phyloP scores from a whole-genome alignment of 1,140 invertebrate genomes.

The Diachasma alloeum region DNA sequence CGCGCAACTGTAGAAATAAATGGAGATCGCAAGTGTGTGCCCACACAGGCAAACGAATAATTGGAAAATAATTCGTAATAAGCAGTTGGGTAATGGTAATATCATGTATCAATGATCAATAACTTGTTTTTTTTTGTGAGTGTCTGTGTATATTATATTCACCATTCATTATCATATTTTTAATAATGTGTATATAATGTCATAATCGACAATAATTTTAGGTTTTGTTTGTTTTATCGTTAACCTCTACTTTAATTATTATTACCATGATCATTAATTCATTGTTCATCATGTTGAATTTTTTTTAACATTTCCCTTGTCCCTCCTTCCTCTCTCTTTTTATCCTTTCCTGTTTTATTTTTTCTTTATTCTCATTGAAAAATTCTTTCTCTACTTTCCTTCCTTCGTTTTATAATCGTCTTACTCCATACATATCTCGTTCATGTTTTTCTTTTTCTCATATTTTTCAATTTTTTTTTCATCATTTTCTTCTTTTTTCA shows the following conservation, averaged over 20 bases:
- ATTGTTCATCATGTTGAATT: constrained; percentile 23
- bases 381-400: not conserved
- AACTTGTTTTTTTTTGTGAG: constrained; percentile 26
- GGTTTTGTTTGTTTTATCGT: constrained; percentile 20
- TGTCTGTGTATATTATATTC: constrained; percentile 49
- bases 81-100: constrained; percentile 34
- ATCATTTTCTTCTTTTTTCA: constrained; percentile 37
- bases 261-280: constrained; percentile 41
- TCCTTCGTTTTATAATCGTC: not conserved
- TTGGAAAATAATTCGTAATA: constrained; percentile 1
- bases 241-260: constrained; percentile 34
- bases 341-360: constrained; percentile 29
- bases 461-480: constrained; percentile 41
- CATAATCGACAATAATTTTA: constrained; percentile 33
- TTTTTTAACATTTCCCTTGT: constrained; percentile 27
- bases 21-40: not conserved
- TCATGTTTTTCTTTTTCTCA: constrained; percentile 17
- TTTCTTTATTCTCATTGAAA: not conserved
- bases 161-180: constrained; percentile 33
- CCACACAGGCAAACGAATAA: not conserved
- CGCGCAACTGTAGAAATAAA: not conserved
- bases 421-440: constrained; percentile 21
- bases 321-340: constrained; percentile 38
- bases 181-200: constrained; percentile 40
- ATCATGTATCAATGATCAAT: constrained; percentile 44